phyloP scores from a whole-genome alignment of 1,140 invertebrate species.

The Sitophilus oryzae region DNA sequence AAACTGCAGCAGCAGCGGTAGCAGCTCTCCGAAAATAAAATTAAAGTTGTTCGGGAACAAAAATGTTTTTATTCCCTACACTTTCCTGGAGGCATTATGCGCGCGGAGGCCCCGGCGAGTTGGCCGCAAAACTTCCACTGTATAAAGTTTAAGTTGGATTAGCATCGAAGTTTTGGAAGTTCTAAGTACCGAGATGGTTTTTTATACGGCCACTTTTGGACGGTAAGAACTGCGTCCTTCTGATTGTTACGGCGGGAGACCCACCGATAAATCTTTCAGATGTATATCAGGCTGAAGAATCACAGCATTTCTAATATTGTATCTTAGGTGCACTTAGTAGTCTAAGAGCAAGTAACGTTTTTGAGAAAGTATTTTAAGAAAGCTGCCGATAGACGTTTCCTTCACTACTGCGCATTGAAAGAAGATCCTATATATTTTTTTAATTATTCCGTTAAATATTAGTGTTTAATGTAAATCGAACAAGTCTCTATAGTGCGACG shows the following conservation, averaged over 20 bases:
- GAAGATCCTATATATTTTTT: no score
- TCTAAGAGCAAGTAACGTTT: no score
- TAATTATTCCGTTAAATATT: no score
- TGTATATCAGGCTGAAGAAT: no score
- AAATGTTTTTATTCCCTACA: constrained; percentile 22
- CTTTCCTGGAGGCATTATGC: constrained; percentile 20
- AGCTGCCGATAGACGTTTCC: no score
- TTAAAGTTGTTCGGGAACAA: constrained; percentile 17
- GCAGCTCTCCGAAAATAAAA: constrained; percentile 21
- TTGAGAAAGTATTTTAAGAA: no score
- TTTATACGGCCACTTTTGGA: constrained; percentile 12
- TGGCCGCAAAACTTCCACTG: constrained; percentile 17
- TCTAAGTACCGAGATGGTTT: constrained; percentile 18
- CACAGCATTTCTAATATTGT: no score
- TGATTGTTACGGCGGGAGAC: background rate
- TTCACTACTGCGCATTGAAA: no score
- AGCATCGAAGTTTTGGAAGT: constrained; percentile 19
- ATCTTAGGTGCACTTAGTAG: no score
- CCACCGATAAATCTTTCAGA: background rate
- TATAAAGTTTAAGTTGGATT: constrained; percentile 23
- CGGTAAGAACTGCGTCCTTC: background rate
- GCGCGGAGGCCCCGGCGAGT: constrained; percentile 13
- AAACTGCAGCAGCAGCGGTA: constrained; percentile 8
- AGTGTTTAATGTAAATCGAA: no score
- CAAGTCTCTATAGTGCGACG: no score